Conservation (phyloP, 2,113 vertebrate species). For the Lampris megalopsis region DNA sequence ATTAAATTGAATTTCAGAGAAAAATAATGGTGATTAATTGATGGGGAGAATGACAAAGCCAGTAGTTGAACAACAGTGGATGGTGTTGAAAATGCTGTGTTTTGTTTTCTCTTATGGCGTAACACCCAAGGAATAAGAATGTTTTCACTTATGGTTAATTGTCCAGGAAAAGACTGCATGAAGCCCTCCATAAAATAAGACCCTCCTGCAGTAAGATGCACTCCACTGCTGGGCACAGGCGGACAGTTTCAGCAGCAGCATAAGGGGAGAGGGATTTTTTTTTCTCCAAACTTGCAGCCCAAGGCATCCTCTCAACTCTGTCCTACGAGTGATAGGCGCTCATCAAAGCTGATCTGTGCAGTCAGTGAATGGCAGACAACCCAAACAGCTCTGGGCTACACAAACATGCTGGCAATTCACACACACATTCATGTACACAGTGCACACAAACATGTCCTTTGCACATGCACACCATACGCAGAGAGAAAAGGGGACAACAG, state of each 20-base stretch:
- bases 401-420: background rate
- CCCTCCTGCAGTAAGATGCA: background rate
- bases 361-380: slow-evolving; percentile 20
- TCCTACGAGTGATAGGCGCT: slow-evolving; percentile 1
- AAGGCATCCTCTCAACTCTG: background rate
- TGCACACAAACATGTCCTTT: background rate
- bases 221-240: background rate
- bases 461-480: slow-evolving; percentile 1
- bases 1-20: too few relatives aligned
- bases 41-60: too few relatives aligned
- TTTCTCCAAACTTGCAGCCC: background rate
- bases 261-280: background rate
- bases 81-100: too few relatives aligned
- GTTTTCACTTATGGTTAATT: too few relatives aligned
- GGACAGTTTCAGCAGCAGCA: background rate
- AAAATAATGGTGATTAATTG: too few relatives aligned
- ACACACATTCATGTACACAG: slow-evolving; percentile 5
- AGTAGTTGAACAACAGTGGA: too few relatives aligned
- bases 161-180: too few relatives aligned
- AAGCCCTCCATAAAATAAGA: background rate
- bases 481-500: background rate
- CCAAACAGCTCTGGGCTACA: background rate
- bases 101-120: too few relatives aligned
- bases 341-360: slow-evolving; percentile 10
- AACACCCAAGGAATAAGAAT: too few relatives aligned